Conservation (phyloP, 1,140 invertebrate genomes). For the Arctopsyche grandis region DNA sequence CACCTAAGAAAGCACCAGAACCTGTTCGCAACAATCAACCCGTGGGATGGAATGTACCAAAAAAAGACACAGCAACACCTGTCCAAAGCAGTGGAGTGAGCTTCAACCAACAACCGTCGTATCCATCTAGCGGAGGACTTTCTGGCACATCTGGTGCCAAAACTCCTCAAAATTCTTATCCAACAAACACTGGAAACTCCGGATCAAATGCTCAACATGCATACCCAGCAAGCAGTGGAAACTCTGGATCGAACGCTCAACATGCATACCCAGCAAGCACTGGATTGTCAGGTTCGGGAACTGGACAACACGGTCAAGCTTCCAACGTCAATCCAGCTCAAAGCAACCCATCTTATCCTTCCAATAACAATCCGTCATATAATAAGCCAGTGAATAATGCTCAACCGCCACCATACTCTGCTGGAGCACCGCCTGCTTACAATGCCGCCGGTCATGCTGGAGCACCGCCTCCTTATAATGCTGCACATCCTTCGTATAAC, state of each 20-base stretch:
- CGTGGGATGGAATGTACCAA: slow-evolving; percentile 44
- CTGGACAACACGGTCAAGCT: slow-evolving; percentile 23
- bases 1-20: slow-evolving; percentile 6
- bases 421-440: slow-evolving; percentile 58
- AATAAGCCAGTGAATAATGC: slow-evolving; percentile 48
- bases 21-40: slow-evolving; percentile 18
- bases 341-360: slow-evolving; percentile 52
- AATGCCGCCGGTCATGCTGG: slow-evolving; percentile 49
- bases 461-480: slow-evolving; percentile 57
- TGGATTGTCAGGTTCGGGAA: slow-evolving; percentile 48
- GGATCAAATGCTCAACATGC: slow-evolving; percentile 38
- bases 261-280: slow-evolving; percentile 48
- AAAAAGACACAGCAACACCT: slow-evolving; percentile 39
- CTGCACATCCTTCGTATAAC: slow-evolving; percentile 20
- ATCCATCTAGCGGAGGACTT: slow-evolving; percentile 41
- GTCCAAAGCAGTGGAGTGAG: slow-evolving; percentile 39
- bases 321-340: slow-evolving; percentile 43
- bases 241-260: slow-evolving; percentile 26
- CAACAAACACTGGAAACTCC: slow-evolving; percentile 35
- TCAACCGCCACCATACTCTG: slow-evolving; percentile 57
- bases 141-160: slow-evolving; percentile 37
- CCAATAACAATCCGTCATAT: slow-evolving; percentile 56
- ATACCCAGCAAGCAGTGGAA: slow-evolving; percentile 42
- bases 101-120: slow-evolving; percentile 21
- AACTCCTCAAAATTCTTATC: slow-evolving; percentile 50